Evolutionary conservation across 2,113 vertebrate species (phyloP).

Genomic region (Clupea harengus): DNA sequence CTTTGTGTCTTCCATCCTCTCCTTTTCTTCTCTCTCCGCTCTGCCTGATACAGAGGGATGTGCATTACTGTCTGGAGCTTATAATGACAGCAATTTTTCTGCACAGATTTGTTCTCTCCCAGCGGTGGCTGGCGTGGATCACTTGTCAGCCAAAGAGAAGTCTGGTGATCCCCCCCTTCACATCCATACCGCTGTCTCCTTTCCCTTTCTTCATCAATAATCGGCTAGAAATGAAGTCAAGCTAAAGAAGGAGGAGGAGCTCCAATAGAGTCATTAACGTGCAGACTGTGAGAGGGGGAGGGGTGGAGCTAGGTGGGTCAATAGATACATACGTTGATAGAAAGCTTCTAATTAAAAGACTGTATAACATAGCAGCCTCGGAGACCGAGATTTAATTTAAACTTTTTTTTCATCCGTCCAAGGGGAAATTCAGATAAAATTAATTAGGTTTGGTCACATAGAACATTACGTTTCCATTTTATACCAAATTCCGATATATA

Average conservation of each 20-base stretch:
- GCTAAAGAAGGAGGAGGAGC: not conserved
- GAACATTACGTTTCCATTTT: slow-evolving; percentile 30
- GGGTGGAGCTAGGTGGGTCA: slow-evolving; percentile 26
- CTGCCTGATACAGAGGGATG: not conserved
- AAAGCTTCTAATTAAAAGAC: slow-evolving; percentile 46
- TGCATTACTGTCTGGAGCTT: slow-evolving; percentile 11
- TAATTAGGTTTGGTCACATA: slow-evolving; percentile 43
- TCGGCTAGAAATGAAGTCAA: not conserved
- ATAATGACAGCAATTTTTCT: slow-evolving; percentile 11
- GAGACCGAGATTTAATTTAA: slow-evolving; percentile 47
- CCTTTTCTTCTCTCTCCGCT: not conserved
- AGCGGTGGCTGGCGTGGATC: not conserved
- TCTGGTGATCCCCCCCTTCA: slow-evolving; percentile 27
- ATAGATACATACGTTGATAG: slow-evolving; percentile 41
- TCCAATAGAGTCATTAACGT: slow-evolving; percentile 11
- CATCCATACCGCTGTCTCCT: not conserved
- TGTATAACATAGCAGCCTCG: slow-evolving; percentile 34
- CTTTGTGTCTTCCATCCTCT: not conserved
- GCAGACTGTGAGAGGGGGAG: slow-evolving; percentile 18
- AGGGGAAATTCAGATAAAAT: slow-evolving; percentile 48
- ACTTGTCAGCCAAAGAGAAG: slow-evolving; percentile 36
- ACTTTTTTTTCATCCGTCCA: slow-evolving; percentile 38
- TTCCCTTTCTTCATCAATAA: slow-evolving; percentile 36
- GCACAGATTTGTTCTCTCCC: not conserved
- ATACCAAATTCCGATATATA: slow-evolving; percentile 1